A percentile compares a stretch with the other conserved stretches of the same genome.
Conservation (phyloP, 2,888 invertebrate genomes). For the Tortrix viridana region DNA sequence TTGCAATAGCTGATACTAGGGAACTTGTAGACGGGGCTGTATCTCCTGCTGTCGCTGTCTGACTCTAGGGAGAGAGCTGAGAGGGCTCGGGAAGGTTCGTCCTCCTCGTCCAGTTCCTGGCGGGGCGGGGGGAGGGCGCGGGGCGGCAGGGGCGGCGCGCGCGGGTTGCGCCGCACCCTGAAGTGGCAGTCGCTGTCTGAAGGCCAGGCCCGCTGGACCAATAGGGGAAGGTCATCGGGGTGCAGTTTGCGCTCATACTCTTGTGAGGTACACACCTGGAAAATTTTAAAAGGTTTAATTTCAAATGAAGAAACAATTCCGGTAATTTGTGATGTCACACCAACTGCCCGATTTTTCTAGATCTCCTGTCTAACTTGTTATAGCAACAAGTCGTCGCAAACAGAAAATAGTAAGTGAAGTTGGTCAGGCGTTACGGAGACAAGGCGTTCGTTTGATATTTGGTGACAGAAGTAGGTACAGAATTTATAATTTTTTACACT, state of each 20-base stretch:
- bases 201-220: constrained; percentile 91
- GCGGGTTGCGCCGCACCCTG: constrained; percentile 91
- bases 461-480: too few species aligned
- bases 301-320: too few species aligned
- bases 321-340: too few species aligned
- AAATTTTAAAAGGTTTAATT: background rate
- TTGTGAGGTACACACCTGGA: constrained; percentile 88
- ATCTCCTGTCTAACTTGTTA: background rate
- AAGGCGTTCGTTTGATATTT: too few species aligned
- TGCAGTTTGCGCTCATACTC: constrained; percentile 95
- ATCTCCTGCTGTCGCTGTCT: constrained; percentile 69
- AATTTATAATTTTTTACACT: too few species aligned
- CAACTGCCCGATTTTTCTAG: too few species aligned
- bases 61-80: constrained; percentile 76
- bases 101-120: constrained; percentile 58
- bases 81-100: constrained; percentile 70
- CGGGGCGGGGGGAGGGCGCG: constrained; percentile 71
- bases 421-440: background rate
- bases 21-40: constrained; percentile 79
- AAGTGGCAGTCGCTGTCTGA: constrained; percentile 90
- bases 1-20: constrained; percentile 77
- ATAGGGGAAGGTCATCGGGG: constrained; percentile 92
- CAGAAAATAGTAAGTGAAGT: too few species aligned
- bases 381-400: constrained; percentile 8
- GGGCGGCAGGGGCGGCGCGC: constrained; percentile 90